Percentiles rank a stretch among this genome's conserved stretches.
Evolutionary conservation across 2,797 vertebrate genomes (phyloP).

Genomic region (Gadopsis bispinosus): DNA sequence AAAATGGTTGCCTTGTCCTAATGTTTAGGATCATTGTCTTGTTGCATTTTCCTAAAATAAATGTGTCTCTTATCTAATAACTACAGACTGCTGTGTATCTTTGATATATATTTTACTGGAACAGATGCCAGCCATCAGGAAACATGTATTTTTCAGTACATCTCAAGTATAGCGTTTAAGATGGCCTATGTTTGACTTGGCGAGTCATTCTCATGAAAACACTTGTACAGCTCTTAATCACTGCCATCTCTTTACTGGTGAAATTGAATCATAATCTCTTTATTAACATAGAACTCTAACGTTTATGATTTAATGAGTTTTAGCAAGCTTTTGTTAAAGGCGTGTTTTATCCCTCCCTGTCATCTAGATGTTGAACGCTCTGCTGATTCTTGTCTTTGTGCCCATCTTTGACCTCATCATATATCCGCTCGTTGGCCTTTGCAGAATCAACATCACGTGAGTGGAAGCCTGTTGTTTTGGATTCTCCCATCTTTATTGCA

Average conservation of each 20-base stretch:
- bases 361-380: slow-evolving; percentile 92
- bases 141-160: background rate
- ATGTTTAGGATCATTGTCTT: background rate
- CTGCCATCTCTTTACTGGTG: slow-evolving; percentile 18
- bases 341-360: slow-evolving; percentile 32
- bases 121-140: background rate
- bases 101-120: background rate
- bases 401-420: slow-evolving; percentile 94
- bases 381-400: slow-evolving; percentile 94
- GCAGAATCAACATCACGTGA: slow-evolving; percentile 93
- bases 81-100: background rate
- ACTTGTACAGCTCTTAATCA: slow-evolving; percentile 48
- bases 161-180: background rate
- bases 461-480: slow-evolving; percentile 67
- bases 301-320: slow-evolving; percentile 63
- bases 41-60: background rate
- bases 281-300: background rate
- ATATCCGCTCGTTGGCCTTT: slow-evolving; percentile 90
- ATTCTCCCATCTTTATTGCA: slow-evolving; percentile 31
- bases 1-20: background rate
- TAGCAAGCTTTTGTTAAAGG: slow-evolving; percentile 53
- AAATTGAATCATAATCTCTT: slow-evolving; percentile 18
- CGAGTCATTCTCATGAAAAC: slow-evolving; percentile 3
- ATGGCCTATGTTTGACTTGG: background rate
- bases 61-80: no score